Evolutionary conservation across 2,888 invertebrate species (phyloP).

Genomic region (Chloromyia formosa): DNA sequence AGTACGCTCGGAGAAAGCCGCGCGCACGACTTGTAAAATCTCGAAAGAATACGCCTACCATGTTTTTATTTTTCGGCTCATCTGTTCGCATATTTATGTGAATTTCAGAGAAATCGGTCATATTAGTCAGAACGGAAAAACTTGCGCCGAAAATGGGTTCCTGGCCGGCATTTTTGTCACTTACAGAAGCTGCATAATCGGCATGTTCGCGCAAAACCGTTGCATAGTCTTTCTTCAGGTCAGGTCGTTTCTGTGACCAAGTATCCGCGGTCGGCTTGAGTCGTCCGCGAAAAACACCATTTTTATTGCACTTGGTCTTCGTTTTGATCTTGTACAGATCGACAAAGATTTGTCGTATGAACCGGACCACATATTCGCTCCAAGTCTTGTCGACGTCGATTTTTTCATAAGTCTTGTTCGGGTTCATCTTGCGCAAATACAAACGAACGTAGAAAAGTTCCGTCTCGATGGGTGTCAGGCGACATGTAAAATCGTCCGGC

Average conservation of each 20-base stretch:
- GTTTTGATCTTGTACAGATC: conserved; percentile 23
- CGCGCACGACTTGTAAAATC: conserved; percentile 42
- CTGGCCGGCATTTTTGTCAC: neutral
- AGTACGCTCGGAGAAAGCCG: conserved; percentile 43
- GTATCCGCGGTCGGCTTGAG: conserved; percentile 24
- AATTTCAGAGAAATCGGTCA: neutral
- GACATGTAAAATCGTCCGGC: neutral
- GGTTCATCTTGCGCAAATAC: conserved; percentile 40
- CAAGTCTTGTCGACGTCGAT: conserved; percentile 46
- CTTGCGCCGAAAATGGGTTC: neutral
- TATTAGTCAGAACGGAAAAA: neutral
- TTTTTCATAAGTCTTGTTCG: conserved; percentile 42
- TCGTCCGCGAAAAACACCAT: conserved; percentile 33
- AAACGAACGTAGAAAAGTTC: conserved; percentile 46
- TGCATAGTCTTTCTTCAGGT: conserved; percentile 32
- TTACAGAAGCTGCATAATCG: neutral
- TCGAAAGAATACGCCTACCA: conserved; percentile 37
- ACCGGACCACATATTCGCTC: conserved; percentile 38
- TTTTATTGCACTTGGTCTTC: neutral
- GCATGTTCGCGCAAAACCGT: conserved; percentile 39
- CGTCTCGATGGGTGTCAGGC: conserved; percentile 43
- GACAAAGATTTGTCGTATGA: conserved; percentile 30
- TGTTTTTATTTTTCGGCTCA: neutral
- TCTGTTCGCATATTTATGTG: neutral
- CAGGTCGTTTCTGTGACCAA: conserved; percentile 36